Base-by-base conservation (phyloP, 2,113 vertebrate genomes). In the Coptodon bakossiorum region DNA sequence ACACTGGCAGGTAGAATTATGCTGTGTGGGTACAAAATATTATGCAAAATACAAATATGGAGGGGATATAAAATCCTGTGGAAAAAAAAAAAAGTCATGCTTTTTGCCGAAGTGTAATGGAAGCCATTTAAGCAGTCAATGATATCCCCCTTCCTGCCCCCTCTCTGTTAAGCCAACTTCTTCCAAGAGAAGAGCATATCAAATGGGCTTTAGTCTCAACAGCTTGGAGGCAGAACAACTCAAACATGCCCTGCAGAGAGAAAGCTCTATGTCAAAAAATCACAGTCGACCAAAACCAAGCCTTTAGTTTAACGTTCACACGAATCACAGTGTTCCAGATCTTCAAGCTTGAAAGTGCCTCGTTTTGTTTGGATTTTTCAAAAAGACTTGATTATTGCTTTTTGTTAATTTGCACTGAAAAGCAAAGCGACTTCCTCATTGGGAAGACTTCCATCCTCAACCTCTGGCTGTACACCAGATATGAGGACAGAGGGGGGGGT, bases 121-220 rank as follows among this genome's bases (percentile, higher is more conserved):
- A 95, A 96, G 93, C 96, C 94, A 95, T 94, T 95, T 94, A 96
- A 95, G 95, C 96, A 96, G 96, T 96, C 95, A 94, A 96, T 96
- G 96, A 95, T 93, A 93, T 91, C 93, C 94, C 92, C 95, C 92
- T 85, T 91, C 89, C 93, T 91, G 88, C 92, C 94, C 95, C 92
- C 94, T 91, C 88, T 93, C 91, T 93, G 89, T 89, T 89, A 92
- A 92, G 93, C 92, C 90, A 92, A 95, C 91, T 93, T 95, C 92
- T 93, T 92, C 89, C 86, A 88, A 91, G 90, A 93, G 92, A 93
- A 89, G 92, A 96, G 95, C 95, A 94, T 93, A 93, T 94, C 94
- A 91, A 96, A 95, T 96, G 95, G 90, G 87, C 88, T 95, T 95
- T 93, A 92, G 91, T 94, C 93, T 95, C 92, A 92, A 90, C 88